Evolutionary conservation across 2,888 invertebrate species (phyloP).

Genomic region (Chrysopilus asiliformis): DNA sequence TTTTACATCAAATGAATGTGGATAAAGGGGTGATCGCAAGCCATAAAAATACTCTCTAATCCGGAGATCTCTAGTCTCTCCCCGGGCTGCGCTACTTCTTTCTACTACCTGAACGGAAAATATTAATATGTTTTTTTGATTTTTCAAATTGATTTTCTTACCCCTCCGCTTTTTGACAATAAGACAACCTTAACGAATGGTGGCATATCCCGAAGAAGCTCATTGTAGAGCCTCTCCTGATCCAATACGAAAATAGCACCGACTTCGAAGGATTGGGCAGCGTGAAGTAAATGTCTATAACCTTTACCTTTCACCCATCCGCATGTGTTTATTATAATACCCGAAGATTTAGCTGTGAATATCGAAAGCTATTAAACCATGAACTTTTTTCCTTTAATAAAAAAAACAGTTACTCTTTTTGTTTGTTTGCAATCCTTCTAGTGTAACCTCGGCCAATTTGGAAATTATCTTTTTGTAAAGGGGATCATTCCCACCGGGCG

Average conservation of each 20-base stretch:
- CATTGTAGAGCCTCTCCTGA: conserved; percentile 90
- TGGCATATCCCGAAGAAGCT: conserved; percentile 86
- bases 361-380: too few relatives aligned
- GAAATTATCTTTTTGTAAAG: conserved; percentile 74
- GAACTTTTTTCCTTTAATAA: too few relatives aligned
- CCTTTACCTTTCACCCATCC: conserved; percentile 94
- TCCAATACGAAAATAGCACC: conserved; percentile 91
- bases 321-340: conserved; percentile 92
- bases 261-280: conserved; percentile 89
- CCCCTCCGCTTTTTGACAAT: conserved; percentile 92
- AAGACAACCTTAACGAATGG: conserved; percentile 84
- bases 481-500: conserved; percentile 60
- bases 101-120: conserved; percentile 59
- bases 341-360: conserved; percentile 63
- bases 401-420: conserved; percentile 77
- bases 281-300: conserved; percentile 72
- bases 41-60: conserved; percentile 96
- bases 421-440: conserved; percentile 71
- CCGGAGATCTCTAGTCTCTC: conserved; percentile 62
- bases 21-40: conserved; percentile 63
- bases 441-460: conserved; percentile 72
- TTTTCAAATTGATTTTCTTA: conserved; percentile 26
- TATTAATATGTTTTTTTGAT: conserved; percentile 5
- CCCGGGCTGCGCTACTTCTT: conserved; percentile 54
- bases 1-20: conserved; percentile 89